Evolutionary conservation across 1,140 invertebrate genomes (phyloP).

Genomic region (Drosophila nikananu): DNA sequence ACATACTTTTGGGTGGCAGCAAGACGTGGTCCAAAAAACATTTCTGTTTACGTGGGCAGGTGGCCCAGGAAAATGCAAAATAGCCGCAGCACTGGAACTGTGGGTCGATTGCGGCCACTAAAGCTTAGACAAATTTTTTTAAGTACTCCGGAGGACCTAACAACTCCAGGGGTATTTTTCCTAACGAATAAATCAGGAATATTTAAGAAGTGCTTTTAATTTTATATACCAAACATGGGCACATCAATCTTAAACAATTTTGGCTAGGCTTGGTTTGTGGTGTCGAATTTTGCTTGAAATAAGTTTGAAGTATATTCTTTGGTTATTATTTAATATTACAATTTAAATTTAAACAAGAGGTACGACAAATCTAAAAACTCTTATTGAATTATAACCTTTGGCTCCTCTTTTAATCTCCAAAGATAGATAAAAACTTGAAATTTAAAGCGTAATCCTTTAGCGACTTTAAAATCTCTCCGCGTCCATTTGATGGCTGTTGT

Average conservation of each 20-base stretch:
- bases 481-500: slow-evolving; percentile 20
- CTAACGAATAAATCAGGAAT: no score
- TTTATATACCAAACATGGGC: neutral
- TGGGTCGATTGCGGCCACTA: slow-evolving; percentile 20
- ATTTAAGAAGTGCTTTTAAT: neutral
- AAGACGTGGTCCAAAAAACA: slow-evolving; percentile 36
- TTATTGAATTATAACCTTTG: neutral
- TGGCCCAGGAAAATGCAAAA: slow-evolving; percentile 42
- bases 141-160: slow-evolving; percentile 22
- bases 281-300: no score
- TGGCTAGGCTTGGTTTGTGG: no score
- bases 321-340: no score
- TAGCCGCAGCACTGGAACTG: slow-evolving; percentile 20
- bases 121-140: slow-evolving; percentile 34
- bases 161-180: neutral
- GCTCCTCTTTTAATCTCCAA: no score
- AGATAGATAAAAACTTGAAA: neutral
- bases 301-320: no score
- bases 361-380: neutral
- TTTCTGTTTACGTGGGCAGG: slow-evolving; percentile 44
- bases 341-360: no score
- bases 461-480: slow-evolving; percentile 1
- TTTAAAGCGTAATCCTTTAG: slow-evolving; percentile 9
- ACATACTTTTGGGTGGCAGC: slow-evolving; percentile 20
- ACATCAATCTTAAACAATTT: neutral